A percentile compares a stretch with the other conserved stretches of the same genome.
These are phyloP conservation scores for Darevskia nairensis DNA, from an alignment of 2,797 vertebrate genomes.

Conservation along the genomic window DNA sequence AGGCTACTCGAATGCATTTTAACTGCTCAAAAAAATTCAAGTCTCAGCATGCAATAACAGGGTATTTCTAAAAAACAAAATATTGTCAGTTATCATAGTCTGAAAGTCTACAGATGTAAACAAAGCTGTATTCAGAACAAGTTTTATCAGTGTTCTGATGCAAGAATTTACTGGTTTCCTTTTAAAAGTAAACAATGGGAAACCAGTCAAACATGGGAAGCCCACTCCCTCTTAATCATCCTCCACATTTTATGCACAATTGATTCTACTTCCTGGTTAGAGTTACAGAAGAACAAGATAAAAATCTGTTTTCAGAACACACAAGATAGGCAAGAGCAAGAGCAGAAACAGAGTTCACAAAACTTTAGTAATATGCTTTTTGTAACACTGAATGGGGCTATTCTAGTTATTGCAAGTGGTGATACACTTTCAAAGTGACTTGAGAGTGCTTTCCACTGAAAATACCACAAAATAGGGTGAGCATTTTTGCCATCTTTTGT, in stretches of 20 bases:
- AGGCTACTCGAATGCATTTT: constrained; percentile 57
- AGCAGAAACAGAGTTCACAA: neutral
- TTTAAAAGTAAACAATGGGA: constrained; percentile 71
- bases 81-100: constrained; percentile 56
- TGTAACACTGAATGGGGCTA: neutral
- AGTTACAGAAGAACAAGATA: constrained; percentile 74
- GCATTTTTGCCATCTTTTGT: neutral
- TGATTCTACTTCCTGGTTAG: constrained; percentile 78
- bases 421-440: neutral
- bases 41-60: constrained; percentile 58
- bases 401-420: neutral
- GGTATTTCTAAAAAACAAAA: constrained; percentile 54
- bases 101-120: constrained; percentile 63
- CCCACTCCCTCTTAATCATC: constrained; percentile 68
- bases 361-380: neutral
- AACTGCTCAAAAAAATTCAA: constrained; percentile 62
- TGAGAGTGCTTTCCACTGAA: neutral
- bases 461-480: neutral
- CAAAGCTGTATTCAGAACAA: constrained; percentile 33
- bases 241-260: constrained; percentile 70
- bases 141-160: constrained; percentile 65
- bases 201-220: constrained; percentile 68
- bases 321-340: constrained; percentile 45
- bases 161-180: constrained; percentile 72
- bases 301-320: constrained; percentile 66